phyloP scores from a whole-genome alignment of 2,113 vertebrate genomes.

The Pteropus alecto region DNA sequence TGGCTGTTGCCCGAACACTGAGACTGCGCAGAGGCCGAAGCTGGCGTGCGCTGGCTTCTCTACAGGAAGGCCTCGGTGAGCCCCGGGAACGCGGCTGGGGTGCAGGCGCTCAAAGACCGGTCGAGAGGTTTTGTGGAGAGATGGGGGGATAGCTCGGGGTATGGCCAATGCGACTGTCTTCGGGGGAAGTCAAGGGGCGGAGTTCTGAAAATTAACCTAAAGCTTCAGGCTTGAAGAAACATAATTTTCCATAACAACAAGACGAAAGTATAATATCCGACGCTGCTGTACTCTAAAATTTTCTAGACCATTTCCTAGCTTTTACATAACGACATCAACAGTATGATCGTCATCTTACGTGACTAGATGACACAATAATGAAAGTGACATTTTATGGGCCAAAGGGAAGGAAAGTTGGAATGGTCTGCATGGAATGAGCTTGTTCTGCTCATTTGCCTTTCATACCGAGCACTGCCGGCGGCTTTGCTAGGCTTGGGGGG shows the following conservation, averaged over 20 bases:
- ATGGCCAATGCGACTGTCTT: neutral
- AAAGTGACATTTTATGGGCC: neutral
- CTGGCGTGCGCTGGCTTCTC: neutral
- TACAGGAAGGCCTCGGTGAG: neutral
- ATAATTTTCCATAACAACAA: neutral
- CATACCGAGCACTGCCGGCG: neutral
- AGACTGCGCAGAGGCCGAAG: neutral
- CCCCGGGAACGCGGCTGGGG: neutral
- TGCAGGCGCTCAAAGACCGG: neutral
- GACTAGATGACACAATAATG: neutral
- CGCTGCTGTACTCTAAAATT: neutral
- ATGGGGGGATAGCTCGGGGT: accelerated
- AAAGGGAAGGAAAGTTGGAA: neutral
- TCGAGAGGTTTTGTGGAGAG: neutral
- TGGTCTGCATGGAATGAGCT: neutral
- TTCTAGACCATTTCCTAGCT: neutral
- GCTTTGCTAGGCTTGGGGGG: neutral
- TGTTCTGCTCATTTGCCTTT: neutral
- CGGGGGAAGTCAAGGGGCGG: neutral
- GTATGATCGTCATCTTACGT: too few species aligned
- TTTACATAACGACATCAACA: neutral
- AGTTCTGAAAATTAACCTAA: neutral
- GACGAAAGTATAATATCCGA: neutral
- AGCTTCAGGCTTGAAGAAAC: neutral
- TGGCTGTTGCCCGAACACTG: too few species aligned